phyloP scores from a whole-genome alignment of 2,113 vertebrate genomes.

The Oncorhynchus clarkii region DNA sequence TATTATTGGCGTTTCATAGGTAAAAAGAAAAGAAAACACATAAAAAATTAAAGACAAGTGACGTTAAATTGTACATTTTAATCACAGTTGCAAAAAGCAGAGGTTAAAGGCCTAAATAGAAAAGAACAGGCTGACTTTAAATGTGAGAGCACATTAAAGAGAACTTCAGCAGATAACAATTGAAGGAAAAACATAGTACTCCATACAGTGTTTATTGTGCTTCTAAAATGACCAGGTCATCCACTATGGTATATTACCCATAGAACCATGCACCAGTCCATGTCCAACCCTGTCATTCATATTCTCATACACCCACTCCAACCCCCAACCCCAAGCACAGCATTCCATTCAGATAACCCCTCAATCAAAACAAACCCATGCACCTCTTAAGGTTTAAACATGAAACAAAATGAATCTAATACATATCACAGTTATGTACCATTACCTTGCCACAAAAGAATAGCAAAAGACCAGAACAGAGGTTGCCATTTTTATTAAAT shows the following conservation, averaged over 20 bases:
- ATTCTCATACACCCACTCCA: not conserved
- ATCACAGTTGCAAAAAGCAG: conserved; percentile 25
- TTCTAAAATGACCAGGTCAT: conserved; percentile 30
- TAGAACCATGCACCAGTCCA: conserved; percentile 23
- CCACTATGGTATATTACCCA: conserved; percentile 32
- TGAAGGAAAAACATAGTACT: too few relatives aligned
- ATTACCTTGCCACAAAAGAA: not conserved
- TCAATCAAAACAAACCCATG: conserved; percentile 16
- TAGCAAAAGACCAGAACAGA: conserved; percentile 21
- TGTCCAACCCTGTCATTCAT: not conserved
- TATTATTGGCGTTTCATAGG: not conserved
- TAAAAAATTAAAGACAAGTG: conserved; percentile 14
- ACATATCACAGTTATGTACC: not conserved
- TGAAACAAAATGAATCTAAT: not conserved
- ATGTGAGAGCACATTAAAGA: too few relatives aligned
- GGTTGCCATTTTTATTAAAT: conserved; percentile 9
- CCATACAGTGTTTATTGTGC: conserved; percentile 17
- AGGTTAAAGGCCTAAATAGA: too few relatives aligned
- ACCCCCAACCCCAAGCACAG: not conserved
- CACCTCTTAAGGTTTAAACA: conserved; percentile 7
- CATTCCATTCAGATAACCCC: not conserved
- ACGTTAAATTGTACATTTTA: conserved; percentile 47
- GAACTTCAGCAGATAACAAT: too few relatives aligned
- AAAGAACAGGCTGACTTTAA: too few relatives aligned
- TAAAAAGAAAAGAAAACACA: not conserved